Evolutionary conservation across 2,113 vertebrate genomes (phyloP).

Genomic region (Phasianus colchicus): DNA sequence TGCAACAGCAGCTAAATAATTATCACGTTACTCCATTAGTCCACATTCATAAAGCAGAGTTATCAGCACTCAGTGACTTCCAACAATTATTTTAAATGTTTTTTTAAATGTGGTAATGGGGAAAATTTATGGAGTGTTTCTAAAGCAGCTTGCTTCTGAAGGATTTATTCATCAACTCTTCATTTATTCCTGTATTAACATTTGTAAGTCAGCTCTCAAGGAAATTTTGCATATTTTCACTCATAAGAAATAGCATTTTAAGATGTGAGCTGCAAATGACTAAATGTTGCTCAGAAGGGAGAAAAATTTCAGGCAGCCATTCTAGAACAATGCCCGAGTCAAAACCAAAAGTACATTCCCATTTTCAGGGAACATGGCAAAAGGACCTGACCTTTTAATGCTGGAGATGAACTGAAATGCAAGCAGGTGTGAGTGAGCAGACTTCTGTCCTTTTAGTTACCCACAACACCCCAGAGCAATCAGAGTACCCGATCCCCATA

Average conservation of each 20-base stretch:
- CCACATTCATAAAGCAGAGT: constrained; percentile 61
- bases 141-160: constrained; percentile 60
- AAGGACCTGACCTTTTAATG: background rate
- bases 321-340: background rate
- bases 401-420: background rate
- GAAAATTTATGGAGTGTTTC: constrained; percentile 67
- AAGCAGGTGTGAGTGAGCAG: background rate
- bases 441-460: background rate
- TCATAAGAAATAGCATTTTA: constrained; percentile 55
- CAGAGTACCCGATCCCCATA: background rate
- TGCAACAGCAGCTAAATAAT: constrained; percentile 61
- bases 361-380: background rate
- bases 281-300: background rate
- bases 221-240: constrained; percentile 25
- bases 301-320: background rate
- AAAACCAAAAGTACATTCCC: background rate
- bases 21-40: constrained; percentile 53
- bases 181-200: constrained; percentile 63
- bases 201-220: constrained; percentile 61
- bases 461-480: background rate
- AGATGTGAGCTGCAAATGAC: constrained; percentile 33
- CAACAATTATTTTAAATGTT: constrained; percentile 70
- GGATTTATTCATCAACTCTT: constrained; percentile 69
- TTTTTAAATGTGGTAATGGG: constrained; percentile 69
- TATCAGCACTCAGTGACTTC: constrained; percentile 65